Percentiles rank a stretch among this genome's conserved stretches.
These are phyloP conservation scores for Limnephilus marmoratus DNA, from an alignment of 2,888 invertebrate species.

Conservation along the genomic window DNA sequence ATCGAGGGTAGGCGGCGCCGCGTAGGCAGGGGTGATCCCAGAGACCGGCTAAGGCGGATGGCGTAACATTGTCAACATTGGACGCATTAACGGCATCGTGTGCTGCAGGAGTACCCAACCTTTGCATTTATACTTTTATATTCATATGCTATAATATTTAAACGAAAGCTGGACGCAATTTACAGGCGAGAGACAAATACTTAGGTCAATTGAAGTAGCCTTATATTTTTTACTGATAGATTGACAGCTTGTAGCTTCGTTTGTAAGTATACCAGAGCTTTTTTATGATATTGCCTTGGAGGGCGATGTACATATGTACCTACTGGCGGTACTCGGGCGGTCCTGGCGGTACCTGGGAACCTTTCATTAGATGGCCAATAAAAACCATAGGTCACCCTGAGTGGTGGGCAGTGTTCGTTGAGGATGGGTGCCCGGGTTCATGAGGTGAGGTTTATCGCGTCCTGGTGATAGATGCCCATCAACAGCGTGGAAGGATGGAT, in stretches of 20 bases:
- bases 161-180: not conserved
- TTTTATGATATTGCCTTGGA: not conserved
- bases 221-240: not conserved
- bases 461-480: no score
- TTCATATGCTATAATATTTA: not conserved
- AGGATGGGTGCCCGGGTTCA: no score
- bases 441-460: no score
- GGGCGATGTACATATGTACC: no score
- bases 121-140: not conserved
- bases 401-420: no score
- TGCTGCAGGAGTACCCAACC: not conserved
- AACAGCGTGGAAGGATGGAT: no score
- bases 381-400: no score
- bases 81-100: not conserved
- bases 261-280: not conserved
- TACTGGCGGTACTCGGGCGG: no score
- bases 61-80: not conserved
- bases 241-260: no score
- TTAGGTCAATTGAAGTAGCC: not conserved
- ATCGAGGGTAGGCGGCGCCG: constrained; percentile 57
- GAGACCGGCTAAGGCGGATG: constrained; percentile 33
- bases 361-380: no score
- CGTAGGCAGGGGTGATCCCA: not conserved
- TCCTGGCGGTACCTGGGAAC: no score
- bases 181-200: not conserved